phyloP scores from a whole-genome alignment of 2,113 vertebrate genomes.

The Pleuronectes platessa region DNA sequence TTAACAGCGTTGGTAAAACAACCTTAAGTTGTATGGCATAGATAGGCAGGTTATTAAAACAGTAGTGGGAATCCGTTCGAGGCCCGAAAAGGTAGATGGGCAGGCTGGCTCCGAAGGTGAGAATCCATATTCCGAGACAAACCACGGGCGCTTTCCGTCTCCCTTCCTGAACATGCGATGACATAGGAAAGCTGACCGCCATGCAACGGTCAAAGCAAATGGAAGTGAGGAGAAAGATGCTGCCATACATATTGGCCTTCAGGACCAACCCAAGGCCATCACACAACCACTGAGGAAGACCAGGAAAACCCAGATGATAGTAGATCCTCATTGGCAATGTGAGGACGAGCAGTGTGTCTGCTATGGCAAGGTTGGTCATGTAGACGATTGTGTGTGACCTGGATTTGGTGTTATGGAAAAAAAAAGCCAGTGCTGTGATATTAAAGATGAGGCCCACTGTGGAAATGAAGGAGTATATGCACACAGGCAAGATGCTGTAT shows the following conservation, averaged over 20 bases:
- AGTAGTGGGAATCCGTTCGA: background rate
- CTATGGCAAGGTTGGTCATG: conserved; percentile 81
- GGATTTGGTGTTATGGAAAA: conserved; percentile 56
- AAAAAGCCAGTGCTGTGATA: conserved; percentile 64
- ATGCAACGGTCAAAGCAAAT: conserved; percentile 81
- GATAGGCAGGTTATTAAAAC: conserved; percentile 61
- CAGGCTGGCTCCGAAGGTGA: conserved; percentile 70
- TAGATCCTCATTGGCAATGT: conserved; percentile 77
- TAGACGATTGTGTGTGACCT: conserved; percentile 78
- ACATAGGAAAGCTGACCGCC: conserved; percentile 78
- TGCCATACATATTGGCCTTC: conserved; percentile 83
- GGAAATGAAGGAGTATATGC: conserved; percentile 52
- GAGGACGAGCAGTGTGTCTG: conserved; percentile 74
- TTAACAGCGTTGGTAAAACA: conserved; percentile 41
- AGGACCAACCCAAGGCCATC: conserved; percentile 65
- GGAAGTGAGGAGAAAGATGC: conserved; percentile 80
- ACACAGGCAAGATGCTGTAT: conserved; percentile 17
- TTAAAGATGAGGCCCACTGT: conserved; percentile 65
- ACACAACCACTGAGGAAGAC: conserved; percentile 29
- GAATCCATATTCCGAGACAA: conserved; percentile 74
- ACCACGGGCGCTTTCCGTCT: conserved; percentile 70
- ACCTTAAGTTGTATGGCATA: conserved; percentile 30
- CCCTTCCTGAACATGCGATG: conserved; percentile 41
- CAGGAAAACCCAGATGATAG: conserved; percentile 10
- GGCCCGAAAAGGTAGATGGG: conserved; percentile 48